A percentile compares a stretch with the other conserved stretches of the same genome.
Evolutionary conservation across 2,888 invertebrate species (phyloP).

Genomic region (Lacanobia oleracea): DNA sequence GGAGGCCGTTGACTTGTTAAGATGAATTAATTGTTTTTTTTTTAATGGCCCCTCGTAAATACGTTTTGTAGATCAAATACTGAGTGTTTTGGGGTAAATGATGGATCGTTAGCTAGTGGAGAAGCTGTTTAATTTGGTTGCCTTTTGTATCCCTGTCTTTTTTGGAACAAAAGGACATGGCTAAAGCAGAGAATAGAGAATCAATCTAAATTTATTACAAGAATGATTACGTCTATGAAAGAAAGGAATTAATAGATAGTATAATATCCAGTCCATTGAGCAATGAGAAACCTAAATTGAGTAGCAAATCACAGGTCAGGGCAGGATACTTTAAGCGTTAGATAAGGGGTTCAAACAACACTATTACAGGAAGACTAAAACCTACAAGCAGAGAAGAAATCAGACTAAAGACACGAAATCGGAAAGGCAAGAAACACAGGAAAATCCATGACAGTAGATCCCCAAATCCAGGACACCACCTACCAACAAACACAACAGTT

Average conservation of each 20-base stretch:
- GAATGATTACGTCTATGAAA: background rate
- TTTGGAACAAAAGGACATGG: background rate
- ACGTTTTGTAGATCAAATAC: conserved; percentile 49
- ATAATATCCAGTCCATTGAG: background rate
- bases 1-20: conserved; percentile 68
- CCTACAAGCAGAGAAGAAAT: background rate
- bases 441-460: background rate
- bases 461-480: conserved; percentile 23
- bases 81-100: conserved; percentile 40
- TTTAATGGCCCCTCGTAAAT: conserved; percentile 42
- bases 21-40: conserved; percentile 67
- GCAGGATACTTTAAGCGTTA: too few relatives aligned
- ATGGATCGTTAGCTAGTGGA: conserved; percentile 37
- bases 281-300: background rate
- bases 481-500: conserved; percentile 42
- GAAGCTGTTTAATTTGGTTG: conserved; percentile 17
- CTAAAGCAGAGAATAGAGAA: too few relatives aligned
- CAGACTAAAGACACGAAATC: background rate
- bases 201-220: background rate
- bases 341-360: too few relatives aligned
- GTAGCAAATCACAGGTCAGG: background rate
- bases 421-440: background rate
- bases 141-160: background rate
- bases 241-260: background rate
- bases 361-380: background rate